Evolutionary conservation across 2,888 invertebrate genomes (phyloP), one percentile per base, ranked within the genome.

Genomic region (Dilophus febrilis): DNA sequence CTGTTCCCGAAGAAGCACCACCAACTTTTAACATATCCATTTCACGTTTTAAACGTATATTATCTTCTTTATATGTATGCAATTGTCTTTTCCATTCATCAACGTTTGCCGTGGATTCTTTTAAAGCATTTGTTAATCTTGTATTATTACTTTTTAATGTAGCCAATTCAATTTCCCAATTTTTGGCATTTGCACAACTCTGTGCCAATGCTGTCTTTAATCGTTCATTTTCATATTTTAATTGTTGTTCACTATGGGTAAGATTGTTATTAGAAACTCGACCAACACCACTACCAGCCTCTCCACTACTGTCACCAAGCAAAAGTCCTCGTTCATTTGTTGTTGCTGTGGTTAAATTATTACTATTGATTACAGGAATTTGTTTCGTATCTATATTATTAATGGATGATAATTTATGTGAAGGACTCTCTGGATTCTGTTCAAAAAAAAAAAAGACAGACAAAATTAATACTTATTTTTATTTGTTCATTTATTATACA

Each of bases 71-170:
- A 56, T 87, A 84, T 50, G 85, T 81, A 51, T 92, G 92, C 51
- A 95, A 70, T 60, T 95, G 94, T 46, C 91, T 74, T 62, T 95
- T 95, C 95, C 95, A 95, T 64, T 95, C 94, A 57, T 95, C 95
- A 22, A 95, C 95, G 61, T 95, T 95, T 42, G 94, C 87, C 27
- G 94, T 94, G 55, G 90, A 91, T 62, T 74, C 74, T 62, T 95
- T 94, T 42, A 95, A 70, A 14, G 95, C 94, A 51, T 90, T 88
- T 6, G 95, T 95, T 54, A 97, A 68, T 47, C 94, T 76, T 28
- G 87, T 77, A 62, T 95, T 97, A 66, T 94, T 95, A 57, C 86
- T 92, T 68, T 95, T 95, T 49, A 97, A 67, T 2, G 92, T 94
- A 36, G 88, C 83, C 49, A 97, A 67, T 64, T 97, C 95, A 32